Base-by-base conservation (phyloP, 2,888 invertebrate species). In the Phyllotreta cruciferae region DNA sequence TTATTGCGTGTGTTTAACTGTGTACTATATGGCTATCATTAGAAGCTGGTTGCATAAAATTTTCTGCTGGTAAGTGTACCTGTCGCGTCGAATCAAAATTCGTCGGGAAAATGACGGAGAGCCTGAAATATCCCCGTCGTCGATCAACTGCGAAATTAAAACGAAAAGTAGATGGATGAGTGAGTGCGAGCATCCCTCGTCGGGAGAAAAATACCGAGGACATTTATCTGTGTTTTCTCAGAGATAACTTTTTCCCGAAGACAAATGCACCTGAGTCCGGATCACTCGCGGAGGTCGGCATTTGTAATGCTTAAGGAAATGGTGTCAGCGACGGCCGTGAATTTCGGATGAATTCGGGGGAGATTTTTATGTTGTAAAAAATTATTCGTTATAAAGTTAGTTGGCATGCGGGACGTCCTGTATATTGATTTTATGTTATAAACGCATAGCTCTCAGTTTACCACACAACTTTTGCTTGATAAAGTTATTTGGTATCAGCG, bases 281-380 rank as follows among this genome's bases (percentile, higher is more conserved):
- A 73, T 74, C 72, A 66, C 64, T 67, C 68, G 68, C 65, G 69
- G 71, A 74, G 71, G 67, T 68, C 64, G 72, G 68, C 70, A 77
- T 76, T 76, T 77, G 75, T 76, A 76, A 74, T 71, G 73, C 76
- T 77, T 77, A 75, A 66, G 72, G 72, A 76, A 74, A 75, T 73
- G 72, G 74, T 75, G 74, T 73, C 71, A 71, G 72, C 61, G 70
- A 64, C 64, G 65, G 62, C 61, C 45, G 45, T 36, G 56, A 56
- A 63, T 58, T 62, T 41, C 63, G 9, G 55, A 10, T 39, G 42
- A 34, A 58, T 42, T 50, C 42, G 24, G 4, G 24, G 24, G 24
- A 24, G 24, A 4, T 24, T 24, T 24, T 24, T 24, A 24, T 24
- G 24, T 24, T 3, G 24, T 3, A 24, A 24, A 24, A 24, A 24